Base-by-base conservation (phyloP, 2,113 vertebrate species). In the Ivindomyrus marchei region DNA sequence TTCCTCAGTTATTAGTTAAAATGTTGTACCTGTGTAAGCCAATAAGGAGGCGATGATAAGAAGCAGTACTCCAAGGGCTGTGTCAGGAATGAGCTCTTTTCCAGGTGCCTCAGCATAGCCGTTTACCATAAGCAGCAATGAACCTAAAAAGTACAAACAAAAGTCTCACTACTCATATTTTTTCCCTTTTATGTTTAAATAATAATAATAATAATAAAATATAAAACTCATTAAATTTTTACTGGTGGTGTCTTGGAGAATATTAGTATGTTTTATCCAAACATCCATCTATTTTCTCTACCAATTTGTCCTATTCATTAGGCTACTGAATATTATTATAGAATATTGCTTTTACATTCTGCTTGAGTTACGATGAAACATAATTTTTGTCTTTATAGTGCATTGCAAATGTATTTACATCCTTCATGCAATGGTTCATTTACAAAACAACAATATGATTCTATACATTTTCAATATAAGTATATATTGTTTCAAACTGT, bases 51-150 rank as follows among this genome's bases (percentile, higher is more conserved):
- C 93, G 0, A 95, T 53, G 1, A 97, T 15, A 70, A 97, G 91
- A 24, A 98, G 96, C n/a, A 97, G 93, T 52, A 95, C 84, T 1
- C 97, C 97, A 0, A 98, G 94, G 3, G 97, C 95, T 0, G 95
- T 95, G 84, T 93, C 77, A 89, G 96, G 95, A 91, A 98, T 95
- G 58, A 97, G 91, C 3, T 93, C 85, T 5, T 91, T 66, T 0
- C 91, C 92, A 13, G 94, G 80, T 0, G 91, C 70, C 11, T 88
- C 92, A 49, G 93, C 95, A 95, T 97, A 98, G 94, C 94, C 92
- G 15, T 95, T 96, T 58, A 97, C 95, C 0, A 96, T 93, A 88
- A 97, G 94, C 53, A 98, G 66, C 2, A 98, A 95, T 0, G 96
- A 96, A 6, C 97, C 97, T 98, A 89, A 27, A 7, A n/a, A 19